Conservation (phyloP, 2,113 vertebrate genomes). For the Physeter macrocephalus region DNA sequence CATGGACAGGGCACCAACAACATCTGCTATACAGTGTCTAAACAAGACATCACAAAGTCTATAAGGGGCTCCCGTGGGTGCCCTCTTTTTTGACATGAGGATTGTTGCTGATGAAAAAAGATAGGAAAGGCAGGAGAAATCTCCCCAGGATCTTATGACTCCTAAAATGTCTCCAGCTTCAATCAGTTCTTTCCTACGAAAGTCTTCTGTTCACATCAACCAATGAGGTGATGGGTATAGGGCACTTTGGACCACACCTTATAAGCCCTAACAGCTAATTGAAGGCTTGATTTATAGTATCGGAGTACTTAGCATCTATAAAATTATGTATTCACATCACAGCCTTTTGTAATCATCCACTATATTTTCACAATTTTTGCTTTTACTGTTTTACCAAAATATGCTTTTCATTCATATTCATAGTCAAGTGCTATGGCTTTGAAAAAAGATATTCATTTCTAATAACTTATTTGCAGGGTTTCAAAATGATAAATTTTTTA, state of each 20-base stretch:
- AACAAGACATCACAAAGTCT: background rate
- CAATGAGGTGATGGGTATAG: background rate
- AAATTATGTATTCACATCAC: background rate
- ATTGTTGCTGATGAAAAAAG: background rate
- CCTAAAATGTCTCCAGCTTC: background rate
- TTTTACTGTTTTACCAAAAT: background rate
- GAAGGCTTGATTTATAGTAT: background rate
- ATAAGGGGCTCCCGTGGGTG: accelerated
- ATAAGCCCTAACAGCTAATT: background rate
- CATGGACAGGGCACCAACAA: background rate
- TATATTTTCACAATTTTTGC: background rate
- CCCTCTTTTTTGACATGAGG: background rate
- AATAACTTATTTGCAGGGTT: background rate
- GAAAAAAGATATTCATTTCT: background rate
- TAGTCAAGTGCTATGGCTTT: background rate
- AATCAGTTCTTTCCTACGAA: background rate
- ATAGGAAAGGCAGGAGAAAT: background rate
- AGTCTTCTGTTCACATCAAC: background rate
- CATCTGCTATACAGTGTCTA: background rate
- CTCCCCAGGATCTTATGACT: background rate
- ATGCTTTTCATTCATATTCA: background rate
- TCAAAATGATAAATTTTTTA: background rate
- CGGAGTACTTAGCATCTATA: background rate
- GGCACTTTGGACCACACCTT: background rate
- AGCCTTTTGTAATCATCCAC: background rate